These are phyloP conservation scores for Alviniconcha strummeri DNA, from an alignment of 2,888 invertebrate species.

Conservation along the genomic window DNA sequence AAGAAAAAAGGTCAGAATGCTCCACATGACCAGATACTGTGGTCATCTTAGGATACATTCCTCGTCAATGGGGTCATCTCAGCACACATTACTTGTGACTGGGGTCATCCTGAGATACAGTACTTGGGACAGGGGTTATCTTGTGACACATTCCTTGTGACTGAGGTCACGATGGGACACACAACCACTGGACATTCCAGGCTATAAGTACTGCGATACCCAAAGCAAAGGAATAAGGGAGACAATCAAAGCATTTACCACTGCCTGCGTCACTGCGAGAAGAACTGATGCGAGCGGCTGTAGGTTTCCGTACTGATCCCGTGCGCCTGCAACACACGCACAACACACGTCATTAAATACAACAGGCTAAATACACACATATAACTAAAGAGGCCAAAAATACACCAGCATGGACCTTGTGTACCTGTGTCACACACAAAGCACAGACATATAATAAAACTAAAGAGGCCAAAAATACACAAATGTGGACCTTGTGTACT, in stretches of 20 bases:
- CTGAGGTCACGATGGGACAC: too few species aligned
- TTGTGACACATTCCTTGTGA: too few species aligned
- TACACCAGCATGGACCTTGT: constrained; percentile 37
- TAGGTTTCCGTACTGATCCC: constrained; percentile 36
- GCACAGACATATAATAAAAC: background rate
- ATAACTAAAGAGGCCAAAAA: background rate
- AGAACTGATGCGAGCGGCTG: constrained; percentile 50
- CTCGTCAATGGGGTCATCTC: too few species aligned
- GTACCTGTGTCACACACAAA: constrained; percentile 41
- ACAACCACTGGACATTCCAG: too few species aligned
- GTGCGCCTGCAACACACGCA: constrained; percentile 45
- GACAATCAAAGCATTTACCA: constrained; percentile 33
- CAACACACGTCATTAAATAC: too few species aligned
- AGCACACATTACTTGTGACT: too few species aligned
- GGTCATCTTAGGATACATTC: too few species aligned
- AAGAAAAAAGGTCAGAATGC: too few species aligned
- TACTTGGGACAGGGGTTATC: too few species aligned
- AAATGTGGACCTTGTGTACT: constrained; percentile 44
- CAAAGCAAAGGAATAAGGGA: background rate
- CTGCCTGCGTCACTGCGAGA: constrained; percentile 64
- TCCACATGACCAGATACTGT: too few species aligned
- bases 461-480: background rate
- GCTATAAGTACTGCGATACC: background rate
- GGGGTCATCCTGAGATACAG: too few species aligned
- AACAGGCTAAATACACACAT: background rate